Conservation (phyloP, 2,888 invertebrate species). For the Ophion obscuratus region DNA sequence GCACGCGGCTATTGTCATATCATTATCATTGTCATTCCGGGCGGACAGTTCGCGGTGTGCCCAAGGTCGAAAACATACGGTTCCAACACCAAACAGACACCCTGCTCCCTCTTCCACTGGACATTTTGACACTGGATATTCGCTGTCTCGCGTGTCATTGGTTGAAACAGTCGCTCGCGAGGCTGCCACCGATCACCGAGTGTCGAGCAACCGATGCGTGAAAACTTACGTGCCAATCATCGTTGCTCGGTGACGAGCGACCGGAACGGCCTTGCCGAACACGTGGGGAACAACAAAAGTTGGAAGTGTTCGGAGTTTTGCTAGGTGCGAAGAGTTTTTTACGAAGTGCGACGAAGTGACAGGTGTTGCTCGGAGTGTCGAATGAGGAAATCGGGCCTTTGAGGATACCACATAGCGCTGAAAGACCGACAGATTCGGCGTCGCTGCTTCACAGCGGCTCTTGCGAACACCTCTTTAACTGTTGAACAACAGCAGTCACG, state of each 20-base stretch:
- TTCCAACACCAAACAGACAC: slow-evolving; percentile 8
- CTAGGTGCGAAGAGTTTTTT: slow-evolving; percentile 24
- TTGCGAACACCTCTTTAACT: background rate
- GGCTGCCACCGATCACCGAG: background rate
- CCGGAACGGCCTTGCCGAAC: slow-evolving; percentile 68
- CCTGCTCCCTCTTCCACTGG: background rate
- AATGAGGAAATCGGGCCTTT: slow-evolving; percentile 7
- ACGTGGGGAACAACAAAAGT: slow-evolving; percentile 70
- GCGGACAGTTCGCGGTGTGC: slow-evolving; percentile 59
- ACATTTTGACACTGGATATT: background rate
- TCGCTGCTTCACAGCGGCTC: background rate
- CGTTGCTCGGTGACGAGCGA: slow-evolving; percentile 67
- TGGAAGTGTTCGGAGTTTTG: background rate
- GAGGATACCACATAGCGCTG: slow-evolving; percentile 27
- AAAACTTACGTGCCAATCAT: background rate
- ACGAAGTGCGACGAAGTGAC: slow-evolving; percentile 10
- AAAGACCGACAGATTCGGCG: slow-evolving; percentile 4
- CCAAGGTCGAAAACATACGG: slow-evolving; percentile 71
- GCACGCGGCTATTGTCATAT: slow-evolving; percentile 83
- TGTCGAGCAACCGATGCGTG: slow-evolving; percentile 3
- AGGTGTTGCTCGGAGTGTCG: slow-evolving; percentile 26
- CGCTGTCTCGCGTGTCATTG: background rate
- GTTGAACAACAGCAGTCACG: background rate
- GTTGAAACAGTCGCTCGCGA: background rate
- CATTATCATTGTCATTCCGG: slow-evolving; percentile 81